Conservation (phyloP, 2,888 invertebrate species). For the Oligia strigilis region DNA sequence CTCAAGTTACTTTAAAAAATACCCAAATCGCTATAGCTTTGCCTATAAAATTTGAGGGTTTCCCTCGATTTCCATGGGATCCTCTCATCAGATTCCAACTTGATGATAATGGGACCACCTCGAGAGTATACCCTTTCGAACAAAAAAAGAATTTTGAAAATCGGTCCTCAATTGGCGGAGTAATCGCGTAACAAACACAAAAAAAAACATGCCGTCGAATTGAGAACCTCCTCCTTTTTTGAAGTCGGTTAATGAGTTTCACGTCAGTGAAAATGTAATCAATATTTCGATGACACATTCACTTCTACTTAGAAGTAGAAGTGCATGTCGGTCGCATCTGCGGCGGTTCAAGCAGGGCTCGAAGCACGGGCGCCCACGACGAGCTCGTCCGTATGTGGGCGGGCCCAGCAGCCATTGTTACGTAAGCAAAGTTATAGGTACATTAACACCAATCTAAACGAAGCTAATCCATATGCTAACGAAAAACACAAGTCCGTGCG, state of each 20-base stretch:
- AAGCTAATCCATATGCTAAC: not conserved
- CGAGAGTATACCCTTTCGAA: too few relatives aligned
- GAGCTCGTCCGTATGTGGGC: constrained; percentile 42
- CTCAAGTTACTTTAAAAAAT: too few relatives aligned
- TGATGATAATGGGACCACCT: too few relatives aligned
- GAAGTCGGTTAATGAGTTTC: not conserved
- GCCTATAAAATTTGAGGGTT: too few relatives aligned
- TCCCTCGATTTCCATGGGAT: too few relatives aligned
- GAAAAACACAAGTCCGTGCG: not conserved
- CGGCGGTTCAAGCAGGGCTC: not conserved
- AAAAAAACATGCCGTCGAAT: too few relatives aligned
- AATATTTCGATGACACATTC: not conserved
- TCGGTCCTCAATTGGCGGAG: too few relatives aligned
- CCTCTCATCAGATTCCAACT: too few relatives aligned
- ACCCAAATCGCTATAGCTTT: too few relatives aligned
- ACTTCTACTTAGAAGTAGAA: not conserved
- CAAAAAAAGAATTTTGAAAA: too few relatives aligned
- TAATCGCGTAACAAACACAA: too few relatives aligned
- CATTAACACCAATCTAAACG: constrained; percentile 8
- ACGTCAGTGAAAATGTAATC: not conserved
- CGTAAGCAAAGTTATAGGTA: constrained; percentile 19
- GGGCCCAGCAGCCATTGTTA: constrained; percentile 22
- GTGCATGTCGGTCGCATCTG: constrained; percentile 6
- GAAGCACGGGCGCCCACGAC: not conserved
- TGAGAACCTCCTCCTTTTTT: too few relatives aligned